Conservation (phyloP, 1,140 invertebrate genomes). For the Drosophila teissieri region DNA sequence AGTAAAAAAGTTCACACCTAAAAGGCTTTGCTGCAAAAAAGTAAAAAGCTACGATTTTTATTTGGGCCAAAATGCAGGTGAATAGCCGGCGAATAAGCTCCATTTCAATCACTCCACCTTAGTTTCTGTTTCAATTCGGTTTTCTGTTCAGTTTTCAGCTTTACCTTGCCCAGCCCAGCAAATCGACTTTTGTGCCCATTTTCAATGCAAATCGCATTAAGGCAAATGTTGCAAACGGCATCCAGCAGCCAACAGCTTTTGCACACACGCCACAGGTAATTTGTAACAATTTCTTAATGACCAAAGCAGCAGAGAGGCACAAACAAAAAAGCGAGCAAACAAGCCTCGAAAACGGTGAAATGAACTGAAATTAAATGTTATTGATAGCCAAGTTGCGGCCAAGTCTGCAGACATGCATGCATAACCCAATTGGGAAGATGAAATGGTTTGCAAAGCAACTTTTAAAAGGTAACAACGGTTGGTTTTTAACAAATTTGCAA, state of each 20-base stretch:
- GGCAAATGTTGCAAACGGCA: constrained; percentile 64
- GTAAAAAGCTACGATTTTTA: constrained; percentile 22
- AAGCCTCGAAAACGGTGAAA: constrained; percentile 16
- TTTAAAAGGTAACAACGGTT: too few species aligned
- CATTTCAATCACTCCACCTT: constrained; percentile 11
- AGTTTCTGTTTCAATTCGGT: constrained; percentile 23
- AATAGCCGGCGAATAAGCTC: constrained; percentile 36
- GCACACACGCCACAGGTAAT: constrained; percentile 58
- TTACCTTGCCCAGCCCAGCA: constrained; percentile 51
- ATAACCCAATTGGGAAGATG: not conserved
- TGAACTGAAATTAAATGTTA: constrained; percentile 41
- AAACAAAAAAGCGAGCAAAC: constrained; percentile 23
- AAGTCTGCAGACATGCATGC: not conserved
- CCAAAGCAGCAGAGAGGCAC: constrained; percentile 12
- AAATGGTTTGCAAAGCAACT: not conserved
- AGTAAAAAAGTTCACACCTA: constrained; percentile 57
- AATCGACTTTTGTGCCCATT: constrained; percentile 65
- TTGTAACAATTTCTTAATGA: constrained; percentile 65
- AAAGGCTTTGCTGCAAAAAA: constrained; percentile 36
- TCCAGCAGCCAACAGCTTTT: constrained; percentile 33
- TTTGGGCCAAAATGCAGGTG: constrained; percentile 49
- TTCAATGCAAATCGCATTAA: constrained; percentile 66
- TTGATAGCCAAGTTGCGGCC: constrained; percentile 9
- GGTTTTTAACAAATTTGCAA: not conserved
- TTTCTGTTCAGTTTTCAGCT: constrained; percentile 18